phyloP scores from a whole-genome alignment of 2,113 vertebrate species.

The Sus scrofa region T2T-Sscrofa CM000820.6:28259501-28260000 shows the following conservation, averaged over 20 bases:
- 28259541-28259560: background rate
- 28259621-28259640: too few species aligned
- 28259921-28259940: background rate
- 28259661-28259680: background rate
- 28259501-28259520: background rate
- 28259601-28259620: too few species aligned
- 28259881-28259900: background rate
- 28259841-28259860: background rate
- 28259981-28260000: slow-evolving; percentile 18
- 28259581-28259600: too few species aligned
- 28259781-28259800: background rate
- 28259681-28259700: background rate
- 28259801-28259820: background rate
- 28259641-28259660: too few species aligned
- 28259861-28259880: background rate
- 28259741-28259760: background rate
- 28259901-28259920: background rate
- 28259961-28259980: background rate
- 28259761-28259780: background rate
- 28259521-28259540: background rate
- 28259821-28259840: background rate
- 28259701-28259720: slow-evolving; percentile 3
- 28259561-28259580: too few species aligned
- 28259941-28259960: background rate
- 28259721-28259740: background rate